A percentile compares a stretch with the other conserved stretches of the same genome.
phyloP scores from a whole-genome alignment of 2,113 vertebrate genomes.

The Vidua chalybeata region DNA sequence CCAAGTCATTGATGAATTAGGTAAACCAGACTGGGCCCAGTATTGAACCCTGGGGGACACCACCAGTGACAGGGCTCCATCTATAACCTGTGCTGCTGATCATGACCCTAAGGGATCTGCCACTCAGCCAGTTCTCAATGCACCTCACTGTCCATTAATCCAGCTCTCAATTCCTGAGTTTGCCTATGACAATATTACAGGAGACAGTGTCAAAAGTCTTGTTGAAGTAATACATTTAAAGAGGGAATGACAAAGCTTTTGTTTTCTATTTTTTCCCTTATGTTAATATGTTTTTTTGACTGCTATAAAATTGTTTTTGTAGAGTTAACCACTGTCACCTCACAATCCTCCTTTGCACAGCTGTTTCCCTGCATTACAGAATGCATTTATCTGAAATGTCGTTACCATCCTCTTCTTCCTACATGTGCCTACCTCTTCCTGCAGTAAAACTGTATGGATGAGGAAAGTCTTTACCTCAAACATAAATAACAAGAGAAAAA shows the following conservation, averaged over 20 bases:
- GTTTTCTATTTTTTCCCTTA: background rate
- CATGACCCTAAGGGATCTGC: background rate
- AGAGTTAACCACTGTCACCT: background rate
- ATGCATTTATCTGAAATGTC: background rate
- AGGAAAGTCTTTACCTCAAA: background rate
- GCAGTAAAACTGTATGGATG: background rate
- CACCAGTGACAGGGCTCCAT: background rate
- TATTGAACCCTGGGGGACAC: background rate
- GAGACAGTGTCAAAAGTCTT: background rate
- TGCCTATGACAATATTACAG: background rate
- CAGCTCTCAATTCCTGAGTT: background rate
- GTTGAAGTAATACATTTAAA: background rate
- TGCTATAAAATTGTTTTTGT: background rate
- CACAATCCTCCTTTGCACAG: background rate
- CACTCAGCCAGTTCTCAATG: fast-evolving
- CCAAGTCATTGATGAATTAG: background rate
- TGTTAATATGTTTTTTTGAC: background rate
- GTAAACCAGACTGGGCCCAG: background rate
- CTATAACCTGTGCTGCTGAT: background rate
- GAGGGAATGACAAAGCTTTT: background rate
- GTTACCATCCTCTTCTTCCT: background rate
- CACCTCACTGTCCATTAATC: background rate
- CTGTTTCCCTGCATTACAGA: background rate
- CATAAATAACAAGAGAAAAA: background rate
- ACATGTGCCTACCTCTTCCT: background rate